phyloP scores from a whole-genome alignment of 2,888 invertebrate genomes.

The Petrolisthes manimaculis region DNA sequence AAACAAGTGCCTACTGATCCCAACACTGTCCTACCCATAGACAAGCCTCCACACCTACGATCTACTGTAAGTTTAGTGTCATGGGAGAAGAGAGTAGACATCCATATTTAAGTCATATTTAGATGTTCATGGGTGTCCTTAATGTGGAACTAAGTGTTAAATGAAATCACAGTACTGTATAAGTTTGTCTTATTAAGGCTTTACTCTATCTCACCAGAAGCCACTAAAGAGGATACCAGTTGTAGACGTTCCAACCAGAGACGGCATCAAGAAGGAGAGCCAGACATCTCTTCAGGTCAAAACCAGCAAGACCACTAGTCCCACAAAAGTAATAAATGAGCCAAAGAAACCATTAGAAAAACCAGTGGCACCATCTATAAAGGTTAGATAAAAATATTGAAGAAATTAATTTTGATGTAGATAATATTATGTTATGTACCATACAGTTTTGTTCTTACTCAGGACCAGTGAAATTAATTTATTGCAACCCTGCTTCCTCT shows the following conservation, averaged over 20 bases:
- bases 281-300: background rate
- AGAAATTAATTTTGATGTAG: too few relatives aligned
- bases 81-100: background rate
- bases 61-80: constrained; percentile 32
- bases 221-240: constrained; percentile 24
- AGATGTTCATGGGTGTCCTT: background rate
- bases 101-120: background rate
- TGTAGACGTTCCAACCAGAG: constrained; percentile 5
- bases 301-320: background rate
- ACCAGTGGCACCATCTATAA: too few relatives aligned
- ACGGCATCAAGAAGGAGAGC: constrained; percentile 10
- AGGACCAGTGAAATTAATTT: too few relatives aligned
- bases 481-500: too few relatives aligned
- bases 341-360: too few relatives aligned
- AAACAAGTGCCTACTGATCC: background rate
- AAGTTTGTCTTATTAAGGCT: too few relatives aligned
- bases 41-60: constrained; percentile 49
- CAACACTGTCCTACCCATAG: constrained; percentile 31
- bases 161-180: too few relatives aligned
- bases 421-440: too few relatives aligned
- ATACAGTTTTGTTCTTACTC: too few relatives aligned
- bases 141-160: too few relatives aligned
- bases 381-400: too few relatives aligned
- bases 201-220: background rate
- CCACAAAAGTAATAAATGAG: too few relatives aligned